phyloP scores from a whole-genome alignment of 1,140 invertebrate genomes.

The Macrostomum lignano region DNA sequence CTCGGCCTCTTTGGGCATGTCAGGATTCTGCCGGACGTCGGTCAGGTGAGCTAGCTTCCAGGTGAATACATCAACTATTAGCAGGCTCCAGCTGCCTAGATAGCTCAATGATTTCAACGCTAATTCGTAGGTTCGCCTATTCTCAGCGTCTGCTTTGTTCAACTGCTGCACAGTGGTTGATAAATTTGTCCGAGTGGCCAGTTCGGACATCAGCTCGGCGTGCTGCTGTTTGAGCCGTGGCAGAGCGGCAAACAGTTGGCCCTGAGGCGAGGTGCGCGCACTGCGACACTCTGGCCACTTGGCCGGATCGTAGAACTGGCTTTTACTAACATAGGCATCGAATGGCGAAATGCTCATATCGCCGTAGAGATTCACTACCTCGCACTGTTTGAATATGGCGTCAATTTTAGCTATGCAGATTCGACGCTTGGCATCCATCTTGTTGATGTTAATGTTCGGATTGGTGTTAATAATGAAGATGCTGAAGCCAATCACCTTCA shows the following conservation, averaged over 20 bases:
- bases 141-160: slow-evolving; percentile 51
- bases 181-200: background rate
- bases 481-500: slow-evolving; percentile 55
- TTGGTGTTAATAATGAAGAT: too few species aligned
- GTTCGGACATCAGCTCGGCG: background rate
- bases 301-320: slow-evolving; percentile 56
- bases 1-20: slow-evolving; percentile 82
- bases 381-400: slow-evolving; percentile 41
- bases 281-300: slow-evolving; percentile 54
- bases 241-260: background rate
- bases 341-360: slow-evolving; percentile 99
- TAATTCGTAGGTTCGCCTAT: slow-evolving; percentile 63
- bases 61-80: too few species aligned
- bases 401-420: slow-evolving; percentile 84
- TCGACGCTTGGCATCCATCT: too few species aligned
- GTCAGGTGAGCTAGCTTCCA: slow-evolving; percentile 94
- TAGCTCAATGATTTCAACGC: slow-evolving; percentile 66
- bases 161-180: background rate
- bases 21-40: slow-evolving; percentile 73
- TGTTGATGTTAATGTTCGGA: too few species aligned
- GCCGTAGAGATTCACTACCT: slow-evolving; percentile 88
- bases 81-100: slow-evolving; percentile 78
- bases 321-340: slow-evolving; percentile 85
- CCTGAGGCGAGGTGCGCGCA: slow-evolving; percentile 38
- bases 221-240: slow-evolving; percentile 26